Conservation (phyloP, 2,888 invertebrate species). For the Prosopocoilus inquinatus region DNA sequence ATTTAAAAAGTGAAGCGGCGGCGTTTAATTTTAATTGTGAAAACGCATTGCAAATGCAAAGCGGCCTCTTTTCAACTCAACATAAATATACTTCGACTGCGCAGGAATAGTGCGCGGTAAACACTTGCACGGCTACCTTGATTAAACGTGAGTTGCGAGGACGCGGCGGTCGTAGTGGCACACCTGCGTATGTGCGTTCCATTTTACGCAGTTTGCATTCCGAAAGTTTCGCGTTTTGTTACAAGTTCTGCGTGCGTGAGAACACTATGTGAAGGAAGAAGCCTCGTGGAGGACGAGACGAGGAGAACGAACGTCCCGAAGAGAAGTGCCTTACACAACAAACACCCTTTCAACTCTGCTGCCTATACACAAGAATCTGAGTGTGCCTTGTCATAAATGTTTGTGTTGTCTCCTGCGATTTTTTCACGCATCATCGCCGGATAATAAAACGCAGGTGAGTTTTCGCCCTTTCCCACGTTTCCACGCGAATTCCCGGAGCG, state of each 20-base stretch:
- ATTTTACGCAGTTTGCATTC: conserved; percentile 15
- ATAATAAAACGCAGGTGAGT: conserved; percentile 38
- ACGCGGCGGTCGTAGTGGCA: conserved; percentile 31
- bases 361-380: neutral
- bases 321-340: conserved; percentile 23
- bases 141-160: conserved; percentile 31
- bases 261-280: conserved; percentile 19
- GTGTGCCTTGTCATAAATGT: conserved; percentile 17
- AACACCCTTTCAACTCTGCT: neutral
- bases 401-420: conserved; percentile 29
- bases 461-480: conserved; percentile 8
- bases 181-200: conserved; percentile 24
- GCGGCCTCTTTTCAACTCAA: neutral
- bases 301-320: neutral
- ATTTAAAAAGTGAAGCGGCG: too few relatives aligned
- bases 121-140: conserved; percentile 25
- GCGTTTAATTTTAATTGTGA: too few relatives aligned
- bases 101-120: conserved; percentile 17
- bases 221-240: conserved; percentile 13
- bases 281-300: neutral
- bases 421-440: conserved; percentile 27
- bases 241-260: conserved; percentile 1
- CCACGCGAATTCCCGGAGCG: neutral
- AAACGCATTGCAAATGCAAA: neutral
- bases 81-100: conserved; percentile 9